These are phyloP conservation scores for Papilio helenus DNA, from an alignment of 1,140 invertebrate species.

Conservation along the genomic window DNA sequence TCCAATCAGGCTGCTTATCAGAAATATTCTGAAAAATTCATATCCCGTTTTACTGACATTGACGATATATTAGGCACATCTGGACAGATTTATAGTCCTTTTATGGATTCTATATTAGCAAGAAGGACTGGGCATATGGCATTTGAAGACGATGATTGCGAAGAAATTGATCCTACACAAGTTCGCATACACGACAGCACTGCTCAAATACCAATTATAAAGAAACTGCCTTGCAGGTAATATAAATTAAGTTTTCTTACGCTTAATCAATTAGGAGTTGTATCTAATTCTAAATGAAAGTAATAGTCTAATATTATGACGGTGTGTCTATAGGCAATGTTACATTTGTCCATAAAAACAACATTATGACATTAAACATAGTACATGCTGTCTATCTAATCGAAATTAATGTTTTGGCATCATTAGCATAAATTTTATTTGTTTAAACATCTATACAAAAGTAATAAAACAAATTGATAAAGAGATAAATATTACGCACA, in stretches of 20 bases:
- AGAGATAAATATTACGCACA: background rate
- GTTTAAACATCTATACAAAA: background rate
- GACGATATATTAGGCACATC: conserved; percentile 90
- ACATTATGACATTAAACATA: background rate
- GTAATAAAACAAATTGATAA: background rate
- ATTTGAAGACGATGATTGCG: conserved; percentile 83
- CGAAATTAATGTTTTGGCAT: no score
- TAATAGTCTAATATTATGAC: background rate
- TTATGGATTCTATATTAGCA: conserved; percentile 83
- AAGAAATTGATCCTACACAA: conserved; percentile 87
- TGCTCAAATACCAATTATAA: conserved; percentile 87
- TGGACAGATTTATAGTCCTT: conserved; percentile 85
- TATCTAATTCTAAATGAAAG: background rate
- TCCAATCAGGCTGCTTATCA: conserved; percentile 58
- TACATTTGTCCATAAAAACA: background rate
- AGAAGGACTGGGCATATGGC: conserved; percentile 69
- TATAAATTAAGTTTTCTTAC: conserved; percentile 8
- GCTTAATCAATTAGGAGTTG: background rate
- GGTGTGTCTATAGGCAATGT: background rate
- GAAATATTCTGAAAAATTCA: conserved; percentile 83
- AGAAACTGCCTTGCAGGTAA: conserved; percentile 82
- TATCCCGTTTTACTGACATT: conserved; percentile 91
- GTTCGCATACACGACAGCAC: conserved; percentile 91
- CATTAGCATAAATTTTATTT: background rate
- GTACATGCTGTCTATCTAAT: background rate